A percentile compares a stretch with the other conserved stretches of the same genome.
Conservation (phyloP, 2,797 vertebrate species). For the Mus minutoides region DNA sequence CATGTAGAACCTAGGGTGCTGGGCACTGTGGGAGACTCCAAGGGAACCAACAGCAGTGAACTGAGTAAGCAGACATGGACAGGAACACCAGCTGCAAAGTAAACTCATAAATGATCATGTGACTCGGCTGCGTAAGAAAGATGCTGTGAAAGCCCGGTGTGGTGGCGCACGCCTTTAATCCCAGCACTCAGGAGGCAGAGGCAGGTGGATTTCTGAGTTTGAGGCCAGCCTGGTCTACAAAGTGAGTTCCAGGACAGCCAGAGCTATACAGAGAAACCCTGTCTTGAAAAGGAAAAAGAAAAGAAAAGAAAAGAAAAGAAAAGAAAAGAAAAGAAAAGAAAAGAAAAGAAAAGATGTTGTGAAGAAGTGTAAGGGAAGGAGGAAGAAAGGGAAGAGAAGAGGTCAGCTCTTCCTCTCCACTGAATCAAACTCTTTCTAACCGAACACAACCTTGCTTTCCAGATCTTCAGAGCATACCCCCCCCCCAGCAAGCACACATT, state of each 20-base stretch:
- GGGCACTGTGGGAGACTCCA: background rate
- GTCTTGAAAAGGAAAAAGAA: no score
- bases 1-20: background rate
- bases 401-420: background rate
- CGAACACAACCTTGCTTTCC: background rate
- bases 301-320: no score
- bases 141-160: no score
- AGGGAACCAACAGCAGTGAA: background rate
- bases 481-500: accelerated
- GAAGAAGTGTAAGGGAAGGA: background rate
- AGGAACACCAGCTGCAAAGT: background rate
- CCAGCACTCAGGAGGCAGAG: no score
- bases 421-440: background rate
- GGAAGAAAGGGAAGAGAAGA: no score
- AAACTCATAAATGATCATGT: background rate
- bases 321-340: no score
- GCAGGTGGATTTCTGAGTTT: no score
- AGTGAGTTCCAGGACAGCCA: no score
- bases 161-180: no score
- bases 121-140: background rate
- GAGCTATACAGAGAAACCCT: no score
- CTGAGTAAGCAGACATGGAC: background rate
- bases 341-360: no score
- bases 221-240: no score
- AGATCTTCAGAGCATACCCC: background rate